phyloP scores from a whole-genome alignment of 2,888 invertebrate species.

The Tipula helvola region DNA sequence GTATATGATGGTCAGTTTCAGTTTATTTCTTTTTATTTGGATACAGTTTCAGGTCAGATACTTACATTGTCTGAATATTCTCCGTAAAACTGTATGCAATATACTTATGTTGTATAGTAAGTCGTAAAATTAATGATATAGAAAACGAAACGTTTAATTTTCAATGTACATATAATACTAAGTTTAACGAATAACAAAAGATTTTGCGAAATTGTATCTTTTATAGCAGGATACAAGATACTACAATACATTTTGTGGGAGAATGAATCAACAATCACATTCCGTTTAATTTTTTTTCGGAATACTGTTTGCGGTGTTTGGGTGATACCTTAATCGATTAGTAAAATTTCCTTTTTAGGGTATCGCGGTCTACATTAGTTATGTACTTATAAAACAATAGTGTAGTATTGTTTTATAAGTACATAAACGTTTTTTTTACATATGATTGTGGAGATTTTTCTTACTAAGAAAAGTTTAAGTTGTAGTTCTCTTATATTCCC shows the following conservation, averaged over 20 bases:
- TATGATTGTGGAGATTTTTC: too few species aligned
- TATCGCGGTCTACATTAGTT: background rate
- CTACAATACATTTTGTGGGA: too few species aligned
- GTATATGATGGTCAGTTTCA: background rate
- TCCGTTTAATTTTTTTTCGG: too few species aligned
- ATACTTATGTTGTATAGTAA: background rate
- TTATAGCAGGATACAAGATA: too few species aligned
- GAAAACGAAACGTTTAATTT: background rate
- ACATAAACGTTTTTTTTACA: too few species aligned
- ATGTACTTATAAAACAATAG: too few species aligned
- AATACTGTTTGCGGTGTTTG: background rate
- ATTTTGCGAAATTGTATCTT: background rate
- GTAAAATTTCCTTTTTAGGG: background rate
- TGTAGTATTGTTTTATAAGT: too few species aligned
- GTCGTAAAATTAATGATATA: background rate
- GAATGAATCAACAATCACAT: too few species aligned
- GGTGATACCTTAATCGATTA: background rate
- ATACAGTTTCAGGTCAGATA: background rate
- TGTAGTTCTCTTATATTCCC: too few species aligned
- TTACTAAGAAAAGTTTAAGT: too few species aligned
- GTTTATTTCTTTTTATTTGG: too few species aligned
- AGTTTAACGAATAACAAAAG: background rate
- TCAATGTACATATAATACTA: background rate
- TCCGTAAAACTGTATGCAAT: background rate
- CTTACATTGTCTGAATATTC: background rate